These are phyloP conservation scores for Palythoa heliodiscus DNA, from an alignment of 92 coral and sea anemone species.

Conservation along the genomic window DNA sequence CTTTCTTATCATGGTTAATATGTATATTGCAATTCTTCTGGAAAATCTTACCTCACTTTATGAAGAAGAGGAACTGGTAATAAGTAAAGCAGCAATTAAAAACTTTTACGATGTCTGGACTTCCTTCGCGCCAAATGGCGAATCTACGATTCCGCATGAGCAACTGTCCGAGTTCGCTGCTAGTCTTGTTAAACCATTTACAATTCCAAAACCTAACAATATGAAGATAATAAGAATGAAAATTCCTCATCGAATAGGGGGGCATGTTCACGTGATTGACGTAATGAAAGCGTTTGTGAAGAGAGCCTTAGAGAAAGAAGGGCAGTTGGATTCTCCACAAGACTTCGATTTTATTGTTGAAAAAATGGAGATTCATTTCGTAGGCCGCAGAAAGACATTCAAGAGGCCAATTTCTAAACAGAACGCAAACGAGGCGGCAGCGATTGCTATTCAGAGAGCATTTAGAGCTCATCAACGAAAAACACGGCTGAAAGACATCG, in stretches of 20 bases:
- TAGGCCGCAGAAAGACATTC: background rate
- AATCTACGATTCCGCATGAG: constrained; percentile 76
- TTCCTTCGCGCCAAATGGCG: constrained; percentile 79
- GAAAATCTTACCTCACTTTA: constrained; percentile 89
- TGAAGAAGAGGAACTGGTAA: constrained; percentile 83
- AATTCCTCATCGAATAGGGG: constrained; percentile 83
- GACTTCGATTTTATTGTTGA: constrained; percentile 71
- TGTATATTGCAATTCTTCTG: constrained; percentile 92
- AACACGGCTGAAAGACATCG: background rate
- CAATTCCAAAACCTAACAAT: constrained; percentile 76
- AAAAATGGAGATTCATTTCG: constrained; percentile 78
- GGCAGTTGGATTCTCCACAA: constrained; percentile 80
- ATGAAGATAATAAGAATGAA: constrained; percentile 66
- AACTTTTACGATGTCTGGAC: constrained; percentile 86
- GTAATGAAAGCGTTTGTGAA: constrained; percentile 85
- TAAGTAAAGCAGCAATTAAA: constrained; percentile 82
- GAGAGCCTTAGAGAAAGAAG: constrained; percentile 65
- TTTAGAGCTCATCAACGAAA: constrained; percentile 22
- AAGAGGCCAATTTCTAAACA: background rate
- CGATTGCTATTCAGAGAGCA: constrained; percentile 19
- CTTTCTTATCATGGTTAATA: constrained; percentile 85
- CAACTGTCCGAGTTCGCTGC: constrained; percentile 71
- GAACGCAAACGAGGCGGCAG: constrained; percentile 7
- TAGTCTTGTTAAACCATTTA: constrained; percentile 77
- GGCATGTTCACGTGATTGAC: constrained; percentile 86